Evolutionary conservation across 2,797 vertebrate species (phyloP), one percentile per base, ranked within the genome.

Genomic region (Gastrophryne carolinensis): DNA sequence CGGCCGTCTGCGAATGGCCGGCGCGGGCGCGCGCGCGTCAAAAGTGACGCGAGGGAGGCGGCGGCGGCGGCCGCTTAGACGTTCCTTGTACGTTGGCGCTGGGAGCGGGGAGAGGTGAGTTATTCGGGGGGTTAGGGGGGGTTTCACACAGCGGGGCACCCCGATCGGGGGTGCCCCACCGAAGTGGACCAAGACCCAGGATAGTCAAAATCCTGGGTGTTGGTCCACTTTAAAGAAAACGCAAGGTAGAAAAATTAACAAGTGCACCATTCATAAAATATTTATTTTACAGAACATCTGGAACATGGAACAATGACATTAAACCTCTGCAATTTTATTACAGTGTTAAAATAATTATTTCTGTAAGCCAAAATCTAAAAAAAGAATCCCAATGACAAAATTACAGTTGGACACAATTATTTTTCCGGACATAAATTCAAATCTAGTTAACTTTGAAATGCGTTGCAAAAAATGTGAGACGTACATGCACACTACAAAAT

Each of bases 401-500:
- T 23, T 35, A 11, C 17, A 52, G 35, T 35, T 17, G 15, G 19
- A 83, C 47, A 63, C 13, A n/a, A n/a, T n/a, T n/a, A n/a, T 23
- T 34, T 30, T 7, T 84, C 83, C 73, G 82, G 77, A 83, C 80
- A 84, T 84, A 82, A 79, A 65, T 79, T 78, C 35, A 62, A 86
- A 86, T 85, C 79, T 64, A 81, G 80, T 79, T 47, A 60, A 80
- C 79, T 90, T 89, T 84, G 82, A 87, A 87, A 82, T 84, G 76
- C 66, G 80, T 85, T 72, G 44, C 79, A 82, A 80, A 78, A 49
- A 83, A 75, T 80, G 78, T 72, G 58, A 86, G 61, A 71, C 80
- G 87, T 83, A 84, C 88, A 89, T 89, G 88, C 86, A 85, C 86
- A 80, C 83, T 80, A 65, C 79, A 84, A 77, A 82, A 41, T 79